A percentile compares a stretch with the other conserved stretches of the same genome.
phyloP scores from a whole-genome alignment of 2,888 invertebrate genomes.

The Serripes groenlandicus region DNA sequence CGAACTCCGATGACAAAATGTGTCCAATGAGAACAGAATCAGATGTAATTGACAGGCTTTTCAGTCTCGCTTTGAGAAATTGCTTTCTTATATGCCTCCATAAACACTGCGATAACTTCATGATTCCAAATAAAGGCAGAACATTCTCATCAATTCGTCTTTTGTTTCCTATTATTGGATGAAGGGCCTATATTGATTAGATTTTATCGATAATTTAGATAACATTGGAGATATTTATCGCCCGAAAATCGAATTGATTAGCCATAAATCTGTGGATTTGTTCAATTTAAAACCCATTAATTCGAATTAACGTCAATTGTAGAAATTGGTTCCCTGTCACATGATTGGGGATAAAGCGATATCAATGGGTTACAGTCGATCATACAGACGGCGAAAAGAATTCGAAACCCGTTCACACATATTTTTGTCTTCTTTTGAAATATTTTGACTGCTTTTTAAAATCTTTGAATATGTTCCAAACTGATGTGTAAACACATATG shows the following conservation, averaged over 20 bases:
- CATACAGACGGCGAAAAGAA: not conserved
- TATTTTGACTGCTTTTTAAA: too few species aligned
- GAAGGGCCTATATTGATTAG: constrained; percentile 55
- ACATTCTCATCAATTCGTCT: constrained; percentile 57
- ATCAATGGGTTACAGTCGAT: constrained; percentile 15
- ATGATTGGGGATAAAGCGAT: not conserved
- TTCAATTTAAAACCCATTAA: constrained; percentile 68
- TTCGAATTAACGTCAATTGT: constrained; percentile 65
- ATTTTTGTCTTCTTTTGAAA: too few species aligned
- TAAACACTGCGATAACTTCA: constrained; percentile 58
- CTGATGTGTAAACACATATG: too few species aligned
- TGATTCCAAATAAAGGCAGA: constrained; percentile 65
- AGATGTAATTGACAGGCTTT: constrained; percentile 13
- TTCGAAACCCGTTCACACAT: not conserved
- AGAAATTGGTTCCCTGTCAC: constrained; percentile 50
- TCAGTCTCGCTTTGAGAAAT: constrained; percentile 15
- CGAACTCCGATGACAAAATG: too few species aligned
- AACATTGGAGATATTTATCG: constrained; percentile 55
- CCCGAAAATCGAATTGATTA: constrained; percentile 63
- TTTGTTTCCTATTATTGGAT: constrained; percentile 65
- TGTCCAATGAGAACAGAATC: not conserved
- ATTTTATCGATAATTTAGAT: constrained; percentile 68
- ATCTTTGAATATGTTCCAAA: too few species aligned
- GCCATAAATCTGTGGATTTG: constrained; percentile 66
- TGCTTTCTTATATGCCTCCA: constrained; percentile 44